These are phyloP conservation scores for Paralichthys olivaceus DNA, from an alignment of 2,113 vertebrate genomes.

Conservation along the genomic window DNA sequence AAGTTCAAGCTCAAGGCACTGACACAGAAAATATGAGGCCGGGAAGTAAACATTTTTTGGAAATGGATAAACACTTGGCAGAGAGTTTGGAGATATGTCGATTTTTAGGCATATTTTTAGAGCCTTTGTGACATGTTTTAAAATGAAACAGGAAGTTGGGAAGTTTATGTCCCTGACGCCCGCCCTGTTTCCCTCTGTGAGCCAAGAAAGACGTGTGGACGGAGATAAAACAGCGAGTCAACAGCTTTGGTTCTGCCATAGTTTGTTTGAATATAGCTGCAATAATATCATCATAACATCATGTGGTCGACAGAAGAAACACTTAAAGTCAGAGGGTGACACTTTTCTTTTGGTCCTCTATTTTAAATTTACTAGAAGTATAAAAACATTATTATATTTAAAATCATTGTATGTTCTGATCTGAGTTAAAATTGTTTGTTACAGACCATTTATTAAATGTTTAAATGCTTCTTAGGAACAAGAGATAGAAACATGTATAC, in stretches of 20 bases:
- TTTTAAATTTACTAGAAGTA: too few species aligned
- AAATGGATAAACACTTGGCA: conserved; percentile 71
- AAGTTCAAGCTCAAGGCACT: conserved; percentile 38
- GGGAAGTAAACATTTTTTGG: conserved; percentile 69
- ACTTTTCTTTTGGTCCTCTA: neutral
- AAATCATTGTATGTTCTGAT: neutral
- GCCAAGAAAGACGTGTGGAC: conserved; percentile 52
- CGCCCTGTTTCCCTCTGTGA: conserved; percentile 56
- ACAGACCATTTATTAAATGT: too few species aligned
- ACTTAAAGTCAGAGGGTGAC: neutral
- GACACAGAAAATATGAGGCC: conserved; percentile 44
- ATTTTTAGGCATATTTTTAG: conserved; percentile 79
- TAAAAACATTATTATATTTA: too few species aligned
- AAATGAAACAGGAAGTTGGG: conserved; percentile 81
- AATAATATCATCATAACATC: conserved; percentile 33
- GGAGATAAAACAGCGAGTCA: conserved; percentile 63
- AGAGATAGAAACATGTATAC: too few species aligned
- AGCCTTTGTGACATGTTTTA: conserved; percentile 79
- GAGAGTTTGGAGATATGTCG: conserved; percentile 67
- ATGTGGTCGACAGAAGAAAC: neutral
- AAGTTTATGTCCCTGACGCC: conserved; percentile 72
- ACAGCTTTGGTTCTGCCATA: conserved; percentile 43
- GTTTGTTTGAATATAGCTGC: conserved; percentile 2
- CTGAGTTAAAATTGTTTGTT: too few species aligned
- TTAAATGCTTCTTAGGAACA: too few species aligned